Percentiles rank a stretch among this genome's conserved stretches.
These are phyloP conservation scores for Mus caroli DNA, from an alignment of 2,797 vertebrate species.

Conservation along the genomic window DNA sequence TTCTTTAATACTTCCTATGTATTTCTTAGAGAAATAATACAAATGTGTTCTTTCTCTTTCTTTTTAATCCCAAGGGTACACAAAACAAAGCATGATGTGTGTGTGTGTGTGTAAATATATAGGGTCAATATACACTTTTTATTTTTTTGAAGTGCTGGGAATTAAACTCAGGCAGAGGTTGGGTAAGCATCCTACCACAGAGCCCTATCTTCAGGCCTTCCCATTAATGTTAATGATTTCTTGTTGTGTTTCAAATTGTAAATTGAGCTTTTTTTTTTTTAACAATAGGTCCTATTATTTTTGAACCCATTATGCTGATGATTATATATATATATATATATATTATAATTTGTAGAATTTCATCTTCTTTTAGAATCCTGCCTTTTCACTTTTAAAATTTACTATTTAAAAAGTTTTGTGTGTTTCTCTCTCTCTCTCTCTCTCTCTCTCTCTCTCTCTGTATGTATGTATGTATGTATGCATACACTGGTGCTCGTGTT, in stretches of 20 bases:
- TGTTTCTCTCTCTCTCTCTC: too few relatives aligned
- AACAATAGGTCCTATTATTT: not conserved
- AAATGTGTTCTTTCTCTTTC: not conserved
- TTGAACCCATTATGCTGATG: not conserved
- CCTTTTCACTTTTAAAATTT: not conserved
- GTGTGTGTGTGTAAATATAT: not conserved
- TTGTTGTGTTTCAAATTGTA: not conserved
- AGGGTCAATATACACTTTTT: not conserved
- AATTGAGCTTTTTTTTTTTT: not conserved
- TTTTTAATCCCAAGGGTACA: conserved; percentile 1
- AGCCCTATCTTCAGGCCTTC: not conserved
- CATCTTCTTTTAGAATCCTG: conserved; percentile 15
- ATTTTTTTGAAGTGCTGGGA: not conserved
- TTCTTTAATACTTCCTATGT: not conserved
- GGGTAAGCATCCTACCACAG: not conserved
- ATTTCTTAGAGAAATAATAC: conserved; percentile 46
- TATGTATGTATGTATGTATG: not conserved
- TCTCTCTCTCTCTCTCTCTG: too few relatives aligned
- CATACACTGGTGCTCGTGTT: not conserved
- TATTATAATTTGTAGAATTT: conserved; percentile 10
- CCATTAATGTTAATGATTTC: not conserved
- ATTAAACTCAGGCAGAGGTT: not conserved
- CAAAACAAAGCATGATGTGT: not conserved
- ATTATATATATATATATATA: not conserved
- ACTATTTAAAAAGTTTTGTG: not conserved